A percentile compares a stretch with the other conserved stretches of the same genome.
These are phyloP conservation scores for Holothuria leucospilota DNA, from an alignment of 53 echinoderm and acorn worm genomes.

Conservation along the genomic window DNA sequence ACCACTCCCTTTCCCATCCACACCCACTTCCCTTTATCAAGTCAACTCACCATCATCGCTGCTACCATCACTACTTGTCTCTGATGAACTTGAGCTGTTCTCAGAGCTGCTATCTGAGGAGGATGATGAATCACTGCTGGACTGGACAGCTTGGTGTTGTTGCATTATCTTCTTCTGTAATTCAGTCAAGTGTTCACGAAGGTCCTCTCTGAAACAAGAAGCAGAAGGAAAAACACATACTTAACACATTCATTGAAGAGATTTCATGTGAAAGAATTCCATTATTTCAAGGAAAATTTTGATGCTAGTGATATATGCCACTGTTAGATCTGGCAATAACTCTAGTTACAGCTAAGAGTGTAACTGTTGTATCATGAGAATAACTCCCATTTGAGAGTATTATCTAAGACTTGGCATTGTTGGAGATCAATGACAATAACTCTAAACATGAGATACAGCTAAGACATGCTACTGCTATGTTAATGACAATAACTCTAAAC, in stretches of 20 bases:
- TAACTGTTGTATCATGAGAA: too few relatives aligned
- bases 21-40: background rate
- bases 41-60: background rate
- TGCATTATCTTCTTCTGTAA: conserved; percentile 93
- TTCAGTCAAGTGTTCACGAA: conserved; percentile 90
- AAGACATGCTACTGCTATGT: too few relatives aligned
- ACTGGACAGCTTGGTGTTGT: conserved; percentile 79
- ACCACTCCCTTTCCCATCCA: too few relatives aligned
- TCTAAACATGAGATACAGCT: too few relatives aligned
- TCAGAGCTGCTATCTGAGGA: conserved; percentile 27
- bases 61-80: conserved; percentile 15
- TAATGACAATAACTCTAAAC: too few relatives aligned
- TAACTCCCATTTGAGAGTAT: too few relatives aligned
- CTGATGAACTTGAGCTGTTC: conserved; percentile 20
- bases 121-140: conserved; percentile 44
- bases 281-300: background rate
- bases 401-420: too few relatives aligned
- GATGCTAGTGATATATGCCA: too few relatives aligned
- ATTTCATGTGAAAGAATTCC: background rate
- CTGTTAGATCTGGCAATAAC: too few relatives aligned
- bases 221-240: background rate
- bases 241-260: background rate
- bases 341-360: too few relatives aligned
- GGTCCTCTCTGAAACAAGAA: conserved; percentile 77
- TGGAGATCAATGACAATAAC: too few relatives aligned